These are phyloP conservation scores for Trichonephila clavata DNA, from an alignment of 1,140 invertebrate species.

Conservation along the genomic window DNA sequence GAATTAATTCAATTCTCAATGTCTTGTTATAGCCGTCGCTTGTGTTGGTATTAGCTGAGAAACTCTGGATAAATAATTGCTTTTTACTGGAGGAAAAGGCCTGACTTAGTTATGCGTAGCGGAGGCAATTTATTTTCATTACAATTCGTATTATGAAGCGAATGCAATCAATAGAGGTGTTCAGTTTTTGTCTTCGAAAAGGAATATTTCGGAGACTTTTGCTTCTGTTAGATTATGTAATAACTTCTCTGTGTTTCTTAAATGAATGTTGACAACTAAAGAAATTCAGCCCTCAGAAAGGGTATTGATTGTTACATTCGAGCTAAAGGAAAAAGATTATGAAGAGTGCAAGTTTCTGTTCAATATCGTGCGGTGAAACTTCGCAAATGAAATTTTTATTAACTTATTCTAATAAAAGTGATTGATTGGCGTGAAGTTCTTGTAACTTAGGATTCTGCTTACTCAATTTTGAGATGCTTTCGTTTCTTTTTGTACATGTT, in stretches of 20 bases:
- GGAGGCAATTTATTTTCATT: conserved; percentile 7
- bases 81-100: background rate
- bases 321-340: background rate
- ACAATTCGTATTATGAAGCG: conserved; percentile 1
- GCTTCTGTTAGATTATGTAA: background rate
- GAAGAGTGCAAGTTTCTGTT: background rate
- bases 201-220: background rate
- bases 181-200: background rate
- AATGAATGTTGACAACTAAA: background rate
- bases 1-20: conserved; percentile 30
- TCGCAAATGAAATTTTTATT: too few relatives aligned
- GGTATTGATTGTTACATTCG: background rate
- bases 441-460: too few relatives aligned
- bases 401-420: too few relatives aligned
- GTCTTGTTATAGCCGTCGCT: background rate
- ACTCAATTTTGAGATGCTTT: too few relatives aligned
- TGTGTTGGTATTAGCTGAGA: conserved; percentile 30
- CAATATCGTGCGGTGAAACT: too few relatives aligned
- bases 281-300: background rate
- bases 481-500: too few relatives aligned
- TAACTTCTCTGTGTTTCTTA: background rate
- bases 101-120: background rate
- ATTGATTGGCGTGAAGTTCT: too few relatives aligned
- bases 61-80: conserved; percentile 22
- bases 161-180: background rate